Conservation (phyloP, 2,113 vertebrate species). For the Girardinichthys multiradiatus region DNA sequence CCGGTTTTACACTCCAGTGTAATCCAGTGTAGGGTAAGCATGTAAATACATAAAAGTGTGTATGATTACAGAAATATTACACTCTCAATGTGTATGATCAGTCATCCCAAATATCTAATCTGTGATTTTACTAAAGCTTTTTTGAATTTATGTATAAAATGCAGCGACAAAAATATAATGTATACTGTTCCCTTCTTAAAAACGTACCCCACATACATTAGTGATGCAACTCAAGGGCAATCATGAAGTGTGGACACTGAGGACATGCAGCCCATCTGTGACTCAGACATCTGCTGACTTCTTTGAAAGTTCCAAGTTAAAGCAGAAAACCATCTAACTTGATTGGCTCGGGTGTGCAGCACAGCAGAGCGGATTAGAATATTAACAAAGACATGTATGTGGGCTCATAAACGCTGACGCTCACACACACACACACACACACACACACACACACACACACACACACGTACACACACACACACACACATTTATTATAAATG, state of each 20-base stretch:
- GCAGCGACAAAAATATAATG: background rate
- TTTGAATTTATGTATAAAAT: background rate
- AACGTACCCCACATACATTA: slow-evolving; percentile 21
- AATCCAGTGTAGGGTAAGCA: background rate
- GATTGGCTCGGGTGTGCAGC: slow-evolving; percentile 38
- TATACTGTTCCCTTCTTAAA: slow-evolving; percentile 18
- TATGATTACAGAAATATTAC: background rate
- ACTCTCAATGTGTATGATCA: background rate
- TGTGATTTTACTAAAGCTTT: background rate
- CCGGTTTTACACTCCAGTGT: background rate
- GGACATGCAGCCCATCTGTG: slow-evolving; percentile 55
- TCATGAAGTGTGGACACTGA: slow-evolving; percentile 39
- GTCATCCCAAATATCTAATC: background rate
- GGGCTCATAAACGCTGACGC: slow-evolving; percentile 14
- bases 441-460: background rate
- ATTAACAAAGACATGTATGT: slow-evolving; percentile 49
- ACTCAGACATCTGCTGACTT: slow-evolving; percentile 53
- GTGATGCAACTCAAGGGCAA: slow-evolving; percentile 42
- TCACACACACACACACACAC: background rate
- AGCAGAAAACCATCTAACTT: slow-evolving; percentile 40
- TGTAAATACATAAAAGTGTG: background rate
- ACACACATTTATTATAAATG: slow-evolving; percentile 5
- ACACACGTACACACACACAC: slow-evolving; percentile 4
- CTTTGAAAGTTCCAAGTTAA: slow-evolving; percentile 56
- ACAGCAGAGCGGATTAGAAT: slow-evolving; percentile 45